Conservation (phyloP, 2,888 invertebrate genomes). For the Griposia aprilina region DNA sequence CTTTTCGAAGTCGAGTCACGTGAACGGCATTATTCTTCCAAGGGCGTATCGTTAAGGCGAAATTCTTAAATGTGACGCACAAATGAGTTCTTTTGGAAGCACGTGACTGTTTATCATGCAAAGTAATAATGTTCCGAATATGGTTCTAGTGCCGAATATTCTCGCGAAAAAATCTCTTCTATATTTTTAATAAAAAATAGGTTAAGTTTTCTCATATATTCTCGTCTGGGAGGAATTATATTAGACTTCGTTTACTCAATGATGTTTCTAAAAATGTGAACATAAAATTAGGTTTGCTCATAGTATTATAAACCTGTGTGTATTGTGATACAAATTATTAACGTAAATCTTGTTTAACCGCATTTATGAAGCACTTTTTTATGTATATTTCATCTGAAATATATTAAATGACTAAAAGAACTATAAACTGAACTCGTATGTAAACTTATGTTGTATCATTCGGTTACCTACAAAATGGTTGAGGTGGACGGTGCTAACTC, state of each 20-base stretch:
- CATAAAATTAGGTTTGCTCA: slow-evolving; percentile 19
- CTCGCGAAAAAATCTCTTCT: slow-evolving; percentile 1
- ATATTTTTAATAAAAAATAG: slow-evolving; percentile 17
- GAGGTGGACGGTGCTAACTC: too few species aligned
- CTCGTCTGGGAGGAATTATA: slow-evolving; percentile 13
- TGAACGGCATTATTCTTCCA: slow-evolving; percentile 50
- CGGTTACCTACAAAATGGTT: too few species aligned
- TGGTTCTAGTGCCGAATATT: slow-evolving; percentile 33
- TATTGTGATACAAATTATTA: slow-evolving; percentile 1
- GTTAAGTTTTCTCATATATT: slow-evolving; percentile 21
- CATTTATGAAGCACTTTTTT: not conserved
- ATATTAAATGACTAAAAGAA: too few species aligned
- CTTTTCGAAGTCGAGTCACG: slow-evolving; percentile 48
- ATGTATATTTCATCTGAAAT: not conserved
- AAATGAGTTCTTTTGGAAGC: slow-evolving; percentile 54
- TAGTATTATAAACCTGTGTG: slow-evolving; percentile 2
- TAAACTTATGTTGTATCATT: not conserved
- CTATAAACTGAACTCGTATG: too few species aligned
- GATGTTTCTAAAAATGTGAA: slow-evolving; percentile 17
- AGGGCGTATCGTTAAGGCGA: slow-evolving; percentile 44
- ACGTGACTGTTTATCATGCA: slow-evolving; percentile 52
- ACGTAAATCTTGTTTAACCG: slow-evolving; percentile 2
- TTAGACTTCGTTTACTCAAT: slow-evolving; percentile 23
- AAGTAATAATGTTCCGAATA: slow-evolving; percentile 42
- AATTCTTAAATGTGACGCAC: slow-evolving; percentile 56